Base-by-base conservation (phyloP, 2,888 invertebrate species). In the Tenthredo scrophulariae region DNA sequence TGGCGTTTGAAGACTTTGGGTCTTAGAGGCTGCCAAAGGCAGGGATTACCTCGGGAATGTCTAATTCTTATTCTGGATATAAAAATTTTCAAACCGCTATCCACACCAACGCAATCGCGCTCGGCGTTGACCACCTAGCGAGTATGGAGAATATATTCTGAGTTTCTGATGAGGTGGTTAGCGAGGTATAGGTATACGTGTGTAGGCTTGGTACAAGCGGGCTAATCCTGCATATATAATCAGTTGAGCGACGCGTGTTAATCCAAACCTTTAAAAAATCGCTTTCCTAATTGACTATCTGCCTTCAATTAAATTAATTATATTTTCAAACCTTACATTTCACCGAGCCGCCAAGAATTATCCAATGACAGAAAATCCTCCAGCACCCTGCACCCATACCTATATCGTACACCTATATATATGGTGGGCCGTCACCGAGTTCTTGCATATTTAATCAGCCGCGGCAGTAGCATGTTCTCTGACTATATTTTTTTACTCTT, bases 121-220 rank as follows among this genome's bases (percentile, higher is more conserved):
- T 7, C n/a, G n/a, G 46, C 46, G 75, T 46, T 79, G 79, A 79
- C 84, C 84, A 84, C 84, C 84, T 84, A 84, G 84, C n/a, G 84
- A 50, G 84, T 62, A 33, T 40, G 26, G 40, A 29, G 80, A 62
- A 33, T 79, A 79, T 54, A 26, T 46, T n/a, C 13, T 4, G 0
- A 10, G 40, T 72, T 40, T 13, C 18, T 33, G 33, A 40, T 72
- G 22, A 37, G 26, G 15, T 18, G 26, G 26, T 67, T 67, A 15
- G 13, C 26, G 15, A 26, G 67, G 26, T 70, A 37, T 70, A 33
- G 37, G 13, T 26, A n/a, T 26, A 75, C 46, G 9, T 62, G 62
- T 62, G 62, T 62, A 26, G 62, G 62, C 62, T 26, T 10, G 62
- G 62, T 26, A 62, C 26, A 62, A 58, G 40, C 26, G 6, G 46